Conservation (phyloP, 2,797 vertebrate genomes). For the Eospalax fontanierii region DNA sequence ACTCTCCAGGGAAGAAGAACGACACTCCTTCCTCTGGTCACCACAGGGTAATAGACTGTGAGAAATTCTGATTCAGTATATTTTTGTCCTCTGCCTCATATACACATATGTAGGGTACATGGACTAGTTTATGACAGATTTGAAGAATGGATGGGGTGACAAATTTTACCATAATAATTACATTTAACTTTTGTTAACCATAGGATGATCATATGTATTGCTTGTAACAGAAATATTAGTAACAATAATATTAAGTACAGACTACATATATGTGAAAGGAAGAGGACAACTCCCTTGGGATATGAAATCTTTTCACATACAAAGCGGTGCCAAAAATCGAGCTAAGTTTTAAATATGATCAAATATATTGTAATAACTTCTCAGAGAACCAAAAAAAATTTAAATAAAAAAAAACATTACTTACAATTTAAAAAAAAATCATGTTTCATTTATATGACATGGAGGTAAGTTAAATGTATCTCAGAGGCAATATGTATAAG, state of each 20-base stretch:
- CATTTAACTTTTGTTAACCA: conserved; percentile 41
- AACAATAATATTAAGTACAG: not conserved
- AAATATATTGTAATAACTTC: too few species aligned
- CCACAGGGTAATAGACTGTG: not conserved
- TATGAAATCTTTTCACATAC: conserved; percentile 29
- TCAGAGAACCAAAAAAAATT: not conserved
- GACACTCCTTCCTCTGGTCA: not conserved
- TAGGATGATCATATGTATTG: not conserved
- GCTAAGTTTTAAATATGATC: too few species aligned
- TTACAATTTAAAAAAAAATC: conserved; percentile 17
- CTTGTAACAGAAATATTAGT: not conserved
- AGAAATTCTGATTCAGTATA: not conserved
- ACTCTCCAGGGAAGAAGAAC: not conserved
- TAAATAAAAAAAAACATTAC: not conserved
- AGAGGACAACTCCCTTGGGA: not conserved
- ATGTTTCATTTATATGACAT: not conserved
- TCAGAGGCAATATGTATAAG: conserved; percentile 15
- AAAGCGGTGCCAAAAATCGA: not conserved
- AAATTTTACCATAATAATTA: not conserved
- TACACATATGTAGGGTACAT: too few species aligned
- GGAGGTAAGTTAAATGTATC: conserved; percentile 27
- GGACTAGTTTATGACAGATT: not conserved
- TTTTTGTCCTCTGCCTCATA: too few species aligned
- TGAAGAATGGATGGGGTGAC: not conserved
- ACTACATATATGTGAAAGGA: not conserved